Percentiles rank a stretch among this genome's conserved stretches.
Conservation (phyloP, 2,888 invertebrate genomes). For the Oegoconia quadripuncta region DNA sequence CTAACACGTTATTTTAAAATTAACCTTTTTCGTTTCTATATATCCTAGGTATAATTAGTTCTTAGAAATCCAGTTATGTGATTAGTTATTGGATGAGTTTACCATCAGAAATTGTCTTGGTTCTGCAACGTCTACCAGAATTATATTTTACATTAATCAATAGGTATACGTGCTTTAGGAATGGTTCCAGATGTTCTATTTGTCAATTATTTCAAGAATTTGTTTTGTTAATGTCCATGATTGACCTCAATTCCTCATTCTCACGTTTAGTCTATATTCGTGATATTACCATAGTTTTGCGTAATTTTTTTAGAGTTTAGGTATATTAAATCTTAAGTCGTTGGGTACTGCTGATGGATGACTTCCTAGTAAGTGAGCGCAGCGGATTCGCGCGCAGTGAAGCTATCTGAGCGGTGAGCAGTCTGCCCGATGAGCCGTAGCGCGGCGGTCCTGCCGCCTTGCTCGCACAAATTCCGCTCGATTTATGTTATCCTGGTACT, state of each 20-base stretch:
- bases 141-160: no score
- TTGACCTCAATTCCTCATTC: slow-evolving; percentile 15
- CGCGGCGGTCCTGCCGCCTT: slow-evolving; percentile 72
- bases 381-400: slow-evolving; percentile 32
- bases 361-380: slow-evolving; percentile 57
- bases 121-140: no score
- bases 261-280: slow-evolving; percentile 10
- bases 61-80: no score
- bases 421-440: slow-evolving; percentile 77
- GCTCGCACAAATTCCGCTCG: slow-evolving; percentile 41
- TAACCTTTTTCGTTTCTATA: no score
- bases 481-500: slow-evolving; percentile 45
- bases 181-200: no score
- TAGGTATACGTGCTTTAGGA: no score
- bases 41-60: no score
- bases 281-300: slow-evolving; percentile 11
- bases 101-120: no score
- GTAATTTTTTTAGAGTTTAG: slow-evolving; percentile 6
- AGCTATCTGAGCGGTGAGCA: slow-evolving; percentile 28
- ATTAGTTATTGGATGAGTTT: no score
- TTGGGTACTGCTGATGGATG: slow-evolving; percentile 40
- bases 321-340: slow-evolving; percentile 9
- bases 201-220: no score
- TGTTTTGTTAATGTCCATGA: no score
- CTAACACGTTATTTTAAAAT: no score